phyloP scores from a whole-genome alignment of 2,113 vertebrate species.

The Chloebia gouldiae region DNA sequence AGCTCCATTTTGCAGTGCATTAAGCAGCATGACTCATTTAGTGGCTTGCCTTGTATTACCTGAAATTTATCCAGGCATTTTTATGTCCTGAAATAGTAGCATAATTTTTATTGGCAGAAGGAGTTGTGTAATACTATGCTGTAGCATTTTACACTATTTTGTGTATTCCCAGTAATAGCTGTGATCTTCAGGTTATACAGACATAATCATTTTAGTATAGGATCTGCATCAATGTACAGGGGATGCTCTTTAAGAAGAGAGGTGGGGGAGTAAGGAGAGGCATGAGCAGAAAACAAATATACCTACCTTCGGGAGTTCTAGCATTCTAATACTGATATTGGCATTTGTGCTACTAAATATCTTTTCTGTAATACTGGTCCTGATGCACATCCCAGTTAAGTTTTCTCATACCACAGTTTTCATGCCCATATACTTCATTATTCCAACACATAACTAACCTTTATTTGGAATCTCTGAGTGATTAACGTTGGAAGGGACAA shows the following conservation, averaged over 20 bases:
- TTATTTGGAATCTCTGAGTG: not conserved
- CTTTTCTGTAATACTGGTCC: not conserved
- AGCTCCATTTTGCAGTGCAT: not conserved
- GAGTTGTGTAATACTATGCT: not conserved
- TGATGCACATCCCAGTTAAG: not conserved
- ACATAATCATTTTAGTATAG: not conserved
- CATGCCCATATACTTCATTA: not conserved
- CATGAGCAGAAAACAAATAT: not conserved
- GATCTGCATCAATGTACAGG: not conserved
- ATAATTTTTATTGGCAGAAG: not conserved
- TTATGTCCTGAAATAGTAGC: not conserved
- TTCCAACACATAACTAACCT: not conserved
- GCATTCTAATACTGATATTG: not conserved
- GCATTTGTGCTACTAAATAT: not conserved
- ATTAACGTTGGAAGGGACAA: not conserved
- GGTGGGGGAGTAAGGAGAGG: rapidly evolving
- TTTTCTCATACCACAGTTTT: not conserved
- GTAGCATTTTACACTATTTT: not conserved
- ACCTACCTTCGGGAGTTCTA: not conserved
- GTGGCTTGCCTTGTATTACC: not conserved
- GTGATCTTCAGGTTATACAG: not conserved
- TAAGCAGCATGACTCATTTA: not conserved
- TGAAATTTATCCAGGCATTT: not conserved
- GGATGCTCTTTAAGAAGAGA: not conserved
- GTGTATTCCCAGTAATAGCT: not conserved